Evolutionary conservation across 2,113 vertebrate genomes (phyloP).

Genomic region (Oreochromis aureus): DNA sequence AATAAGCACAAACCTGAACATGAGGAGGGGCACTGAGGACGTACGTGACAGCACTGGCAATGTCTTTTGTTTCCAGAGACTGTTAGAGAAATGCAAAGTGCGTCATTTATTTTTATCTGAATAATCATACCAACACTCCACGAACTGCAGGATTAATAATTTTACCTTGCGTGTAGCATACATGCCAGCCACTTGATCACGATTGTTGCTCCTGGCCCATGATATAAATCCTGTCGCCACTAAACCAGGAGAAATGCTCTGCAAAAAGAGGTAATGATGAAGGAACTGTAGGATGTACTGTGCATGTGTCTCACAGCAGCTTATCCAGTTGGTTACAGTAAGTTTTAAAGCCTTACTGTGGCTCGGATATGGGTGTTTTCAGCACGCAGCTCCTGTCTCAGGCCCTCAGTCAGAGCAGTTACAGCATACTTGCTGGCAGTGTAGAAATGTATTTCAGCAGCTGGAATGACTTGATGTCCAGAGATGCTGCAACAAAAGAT

Average conservation of each 20-base stretch:
- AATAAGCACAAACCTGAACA: neutral
- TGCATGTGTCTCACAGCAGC: neutral
- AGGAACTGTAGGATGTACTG: accelerated
- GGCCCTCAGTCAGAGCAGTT: too few relatives aligned
- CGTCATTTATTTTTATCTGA: neutral
- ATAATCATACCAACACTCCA: too few relatives aligned
- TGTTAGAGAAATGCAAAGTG: neutral
- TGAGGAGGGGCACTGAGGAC: neutral
- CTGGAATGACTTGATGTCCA: neutral
- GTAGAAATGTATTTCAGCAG: neutral
- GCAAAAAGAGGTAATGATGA: neutral
- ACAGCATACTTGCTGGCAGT: too few relatives aligned
- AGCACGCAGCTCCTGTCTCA: too few relatives aligned
- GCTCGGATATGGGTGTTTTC: too few relatives aligned
- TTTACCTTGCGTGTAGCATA: slow-evolving; percentile 15
- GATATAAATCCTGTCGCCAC: slow-evolving; percentile 32
- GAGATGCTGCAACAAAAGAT: neutral
- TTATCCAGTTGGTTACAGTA: neutral
- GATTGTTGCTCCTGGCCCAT: neutral
- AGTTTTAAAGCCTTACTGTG: too few relatives aligned
- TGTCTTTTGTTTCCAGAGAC: neutral
- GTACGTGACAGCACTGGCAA: neutral
- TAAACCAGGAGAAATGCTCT: slow-evolving; percentile 22
- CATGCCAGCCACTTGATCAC: neutral
- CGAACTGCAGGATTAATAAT: neutral